Evolutionary conservation across 2,888 invertebrate species (phyloP), one percentile per base, ranked within the genome.

Genomic region (Andrena flavipes): DNA sequence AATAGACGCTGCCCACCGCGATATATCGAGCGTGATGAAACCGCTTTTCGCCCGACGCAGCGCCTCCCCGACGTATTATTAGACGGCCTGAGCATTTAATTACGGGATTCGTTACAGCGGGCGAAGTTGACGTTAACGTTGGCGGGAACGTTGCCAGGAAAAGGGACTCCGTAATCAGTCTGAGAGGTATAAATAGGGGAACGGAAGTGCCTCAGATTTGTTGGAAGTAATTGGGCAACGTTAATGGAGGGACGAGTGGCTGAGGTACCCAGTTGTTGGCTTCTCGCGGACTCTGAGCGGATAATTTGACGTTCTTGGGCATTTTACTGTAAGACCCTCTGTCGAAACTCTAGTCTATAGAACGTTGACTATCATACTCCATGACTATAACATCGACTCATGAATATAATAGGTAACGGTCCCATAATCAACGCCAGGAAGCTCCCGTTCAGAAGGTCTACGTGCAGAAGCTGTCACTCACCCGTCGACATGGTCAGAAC

Each of bases 401-500:
- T 16, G 42, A 42, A 42, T 42, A 16, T 16, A 16, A 5, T 16
- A 13, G 42, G 16, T 16, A 42, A 42, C 13, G 42, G 16, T 42
- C 42, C 16, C 4, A 42, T 42, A 42, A 13, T 42, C 42, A 13
- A 42, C 42, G 42, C 13, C 42, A 42, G 42, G 42, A 16, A 42
- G 4, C 0, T 1, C 16, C 42, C 13, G 13, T 16, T 42, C 42
- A 42, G 4, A 16, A 16, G 42, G 42, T 42, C 42, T 42, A 42
- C 42, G 16, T 16, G 51, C 42, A 67, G 13, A 49, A 42, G 20
- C 8, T n/a, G 16, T 67, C 16, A 84, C 91, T 88, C 64, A 93
- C 93, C 92, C 92, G 54, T 93, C 92, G 20, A 88, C 78, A 48
- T 92, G 90, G 75, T 93, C 90, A 42, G 87, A 79, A 33, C 74